Conservation (phyloP, 2,113 vertebrate genomes). For the Alethe diademata region DNA sequence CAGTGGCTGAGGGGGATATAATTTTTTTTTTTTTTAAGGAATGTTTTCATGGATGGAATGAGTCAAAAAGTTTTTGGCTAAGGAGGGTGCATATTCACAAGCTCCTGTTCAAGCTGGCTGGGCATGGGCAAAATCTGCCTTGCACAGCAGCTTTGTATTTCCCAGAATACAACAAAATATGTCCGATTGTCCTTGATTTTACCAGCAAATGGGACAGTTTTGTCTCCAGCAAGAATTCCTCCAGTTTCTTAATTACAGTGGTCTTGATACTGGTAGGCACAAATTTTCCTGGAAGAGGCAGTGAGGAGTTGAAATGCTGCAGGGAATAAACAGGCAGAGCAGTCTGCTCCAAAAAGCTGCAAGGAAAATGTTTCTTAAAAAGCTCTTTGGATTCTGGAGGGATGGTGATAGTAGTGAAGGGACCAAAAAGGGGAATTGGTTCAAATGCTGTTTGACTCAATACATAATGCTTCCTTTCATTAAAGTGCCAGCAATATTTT, state of each 20-base stretch:
- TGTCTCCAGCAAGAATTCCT: not conserved
- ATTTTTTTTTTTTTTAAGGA: not conserved
- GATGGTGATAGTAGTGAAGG: not conserved
- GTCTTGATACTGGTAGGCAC: not conserved
- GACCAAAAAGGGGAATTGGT: not conserved
- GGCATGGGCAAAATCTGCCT: not conserved
- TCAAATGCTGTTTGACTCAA: not conserved
- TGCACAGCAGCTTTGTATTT: not conserved
- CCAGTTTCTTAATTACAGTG: not conserved
- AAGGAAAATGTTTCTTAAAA: not conserved
- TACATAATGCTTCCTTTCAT: conserved; percentile 30
- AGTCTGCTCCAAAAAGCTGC: not conserved
- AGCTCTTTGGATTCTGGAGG: not conserved
- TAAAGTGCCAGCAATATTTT: not conserved
- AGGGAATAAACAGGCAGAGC: not conserved
- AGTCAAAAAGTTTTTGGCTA: not conserved
- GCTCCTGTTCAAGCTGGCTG: not conserved
- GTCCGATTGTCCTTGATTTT: not conserved
- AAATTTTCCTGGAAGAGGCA: not conserved
- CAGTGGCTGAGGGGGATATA: not conserved
- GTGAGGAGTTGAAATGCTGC: not conserved
- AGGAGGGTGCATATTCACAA: not conserved
- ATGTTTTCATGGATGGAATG: not conserved
- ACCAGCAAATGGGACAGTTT: not conserved
- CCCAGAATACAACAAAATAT: not conserved